phyloP scores from a whole-genome alignment of 2,113 vertebrate species.

The Tachysurus vachellii region DNA sequence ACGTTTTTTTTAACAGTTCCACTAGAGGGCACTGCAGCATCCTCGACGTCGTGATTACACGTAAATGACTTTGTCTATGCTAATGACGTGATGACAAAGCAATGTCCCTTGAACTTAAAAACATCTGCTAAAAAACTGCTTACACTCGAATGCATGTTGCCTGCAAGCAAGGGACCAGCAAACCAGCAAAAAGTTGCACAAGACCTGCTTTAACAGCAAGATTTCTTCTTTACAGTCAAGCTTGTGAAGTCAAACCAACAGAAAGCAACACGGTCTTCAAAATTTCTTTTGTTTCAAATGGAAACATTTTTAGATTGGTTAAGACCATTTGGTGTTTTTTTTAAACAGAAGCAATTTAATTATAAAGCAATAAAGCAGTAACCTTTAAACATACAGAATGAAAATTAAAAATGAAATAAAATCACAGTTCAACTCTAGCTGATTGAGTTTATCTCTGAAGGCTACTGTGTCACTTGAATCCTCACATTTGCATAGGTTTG shows the following conservation, averaged over 20 bases:
- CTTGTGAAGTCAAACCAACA: background rate
- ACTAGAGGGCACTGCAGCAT: background rate
- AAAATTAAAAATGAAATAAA: background rate
- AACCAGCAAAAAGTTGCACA: background rate
- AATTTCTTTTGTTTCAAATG: background rate
- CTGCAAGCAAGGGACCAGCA: background rate
- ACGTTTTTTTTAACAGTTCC: background rate
- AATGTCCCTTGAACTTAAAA: too few species aligned
- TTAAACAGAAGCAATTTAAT: background rate
- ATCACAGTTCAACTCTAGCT: background rate
- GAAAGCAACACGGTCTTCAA: background rate
- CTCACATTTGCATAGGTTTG: conserved; percentile 28
- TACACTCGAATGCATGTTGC: background rate
- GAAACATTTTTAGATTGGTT: background rate
- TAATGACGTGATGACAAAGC: background rate
- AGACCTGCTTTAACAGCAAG: background rate
- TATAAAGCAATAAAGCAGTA: background rate
- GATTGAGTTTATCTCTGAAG: background rate
- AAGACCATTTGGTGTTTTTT: background rate
- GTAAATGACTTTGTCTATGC: background rate
- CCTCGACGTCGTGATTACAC: background rate
- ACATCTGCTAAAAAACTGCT: background rate
- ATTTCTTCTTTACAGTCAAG: background rate
- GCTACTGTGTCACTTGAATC: conserved; percentile 4
- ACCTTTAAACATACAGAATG: background rate